Evolutionary conservation across 2,113 vertebrate species (phyloP).

Genomic region (Pseudois nayaur): DNA sequence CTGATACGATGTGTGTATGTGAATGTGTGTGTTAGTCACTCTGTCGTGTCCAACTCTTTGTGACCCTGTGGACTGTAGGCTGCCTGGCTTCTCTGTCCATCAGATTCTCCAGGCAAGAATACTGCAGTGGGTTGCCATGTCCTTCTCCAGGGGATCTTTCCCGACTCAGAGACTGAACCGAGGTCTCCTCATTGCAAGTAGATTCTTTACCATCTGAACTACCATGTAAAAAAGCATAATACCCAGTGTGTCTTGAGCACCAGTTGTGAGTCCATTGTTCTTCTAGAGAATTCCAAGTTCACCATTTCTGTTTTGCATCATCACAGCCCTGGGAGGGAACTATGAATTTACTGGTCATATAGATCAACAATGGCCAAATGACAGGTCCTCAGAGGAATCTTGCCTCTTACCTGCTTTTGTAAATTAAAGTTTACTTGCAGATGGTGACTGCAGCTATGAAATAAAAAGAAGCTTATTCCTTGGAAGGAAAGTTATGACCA

Average conservation of each 20-base stretch:
- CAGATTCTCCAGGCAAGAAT: neutral
- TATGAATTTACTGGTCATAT: no score
- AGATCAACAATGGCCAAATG: accelerated
- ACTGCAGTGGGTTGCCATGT: neutral
- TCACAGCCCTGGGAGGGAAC: neutral
- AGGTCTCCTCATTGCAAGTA: neutral
- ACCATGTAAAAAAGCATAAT: neutral
- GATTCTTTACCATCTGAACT: neutral
- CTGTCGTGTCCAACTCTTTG: neutral
- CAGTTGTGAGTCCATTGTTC: neutral
- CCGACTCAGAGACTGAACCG: accelerated
- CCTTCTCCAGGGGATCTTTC: neutral
- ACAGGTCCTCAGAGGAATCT: neutral
- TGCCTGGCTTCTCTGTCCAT: neutral
- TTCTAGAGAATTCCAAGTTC: neutral
- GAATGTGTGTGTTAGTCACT: neutral
- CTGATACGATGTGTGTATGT: accelerated
- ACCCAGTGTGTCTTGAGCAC: neutral
- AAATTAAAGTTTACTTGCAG: accelerated
- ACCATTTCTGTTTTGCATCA: neutral
- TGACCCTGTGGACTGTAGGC: neutral
- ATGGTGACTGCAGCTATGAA: no score
- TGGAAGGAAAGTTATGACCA: no score
- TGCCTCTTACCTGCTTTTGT: neutral
- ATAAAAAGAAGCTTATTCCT: no score